Percentiles rank a stretch among this genome's conserved stretches.
Evolutionary conservation across 1,140 invertebrate species (phyloP).

Genomic region (Mactra quadrangularis): DNA sequence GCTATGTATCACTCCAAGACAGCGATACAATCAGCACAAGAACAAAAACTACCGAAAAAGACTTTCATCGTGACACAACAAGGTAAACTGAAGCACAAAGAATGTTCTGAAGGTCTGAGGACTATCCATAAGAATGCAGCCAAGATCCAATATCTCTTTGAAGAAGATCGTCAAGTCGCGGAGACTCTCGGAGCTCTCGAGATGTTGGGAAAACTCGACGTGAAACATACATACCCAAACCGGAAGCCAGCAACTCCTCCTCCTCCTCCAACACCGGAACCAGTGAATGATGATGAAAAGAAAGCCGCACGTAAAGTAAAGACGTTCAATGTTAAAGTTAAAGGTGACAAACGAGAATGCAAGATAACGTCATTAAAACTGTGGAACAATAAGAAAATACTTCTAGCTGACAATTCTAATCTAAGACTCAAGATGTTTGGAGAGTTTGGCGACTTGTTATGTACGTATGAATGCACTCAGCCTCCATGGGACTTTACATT

Average conservation of each 20-base stretch:
- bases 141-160: conserved; percentile 50
- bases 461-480: conserved; percentile 12
- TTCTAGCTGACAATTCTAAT: conserved; percentile 53
- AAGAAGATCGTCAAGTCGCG: conserved; percentile 46
- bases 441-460: conserved; percentile 39
- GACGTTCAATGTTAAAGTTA: conserved; percentile 54
- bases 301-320: conserved; percentile 44
- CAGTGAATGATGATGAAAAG: conserved; percentile 48
- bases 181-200: conserved; percentile 41
- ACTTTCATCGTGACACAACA: conserved; percentile 54
- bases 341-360: conserved; percentile 53
- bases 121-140: conserved; percentile 55
- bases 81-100: conserved; percentile 45
- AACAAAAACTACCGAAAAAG: conserved; percentile 42
- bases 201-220: conserved; percentile 42
- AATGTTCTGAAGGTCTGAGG: conserved; percentile 33
- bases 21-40: conserved; percentile 31
- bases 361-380: conserved; percentile 56
- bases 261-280: conserved; percentile 46
- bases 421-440: conserved; percentile 47
- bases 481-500: conserved; percentile 60
- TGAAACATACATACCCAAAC: conserved; percentile 54
- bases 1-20: conserved; percentile 54
- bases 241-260: conserved; percentile 40
- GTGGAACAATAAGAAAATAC: conserved; percentile 50